Percentiles rank a stretch among this genome's conserved stretches.
Evolutionary conservation across 2,888 invertebrate genomes (phyloP).

Genomic region (Patella caerulea): DNA sequence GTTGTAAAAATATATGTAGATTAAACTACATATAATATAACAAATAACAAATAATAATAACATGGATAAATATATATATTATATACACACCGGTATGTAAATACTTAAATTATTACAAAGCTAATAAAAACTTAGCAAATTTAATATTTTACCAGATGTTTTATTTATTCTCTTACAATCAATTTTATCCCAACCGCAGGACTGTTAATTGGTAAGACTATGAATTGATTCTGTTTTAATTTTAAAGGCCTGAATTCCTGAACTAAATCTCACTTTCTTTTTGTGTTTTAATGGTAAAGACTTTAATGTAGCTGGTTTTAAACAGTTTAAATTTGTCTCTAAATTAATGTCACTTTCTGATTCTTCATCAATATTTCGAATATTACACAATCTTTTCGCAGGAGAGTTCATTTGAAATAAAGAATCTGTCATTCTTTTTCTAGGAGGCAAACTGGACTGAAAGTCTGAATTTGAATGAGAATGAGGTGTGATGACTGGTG

Average conservation of each 20-base stretch:
- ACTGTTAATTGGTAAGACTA: not conserved
- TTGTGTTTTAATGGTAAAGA: conserved; percentile 19
- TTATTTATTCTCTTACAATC: too few species aligned
- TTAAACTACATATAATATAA: too few species aligned
- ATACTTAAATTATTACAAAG: too few species aligned
- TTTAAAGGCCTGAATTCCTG: conserved; percentile 18
- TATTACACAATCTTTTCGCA: conserved; percentile 14
- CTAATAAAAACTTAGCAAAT: too few species aligned
- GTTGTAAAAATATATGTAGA: too few species aligned
- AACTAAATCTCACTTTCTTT: conserved; percentile 23
- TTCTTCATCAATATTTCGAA: conserved; percentile 26
- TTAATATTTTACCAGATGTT: too few species aligned
- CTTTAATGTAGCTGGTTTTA: conserved; percentile 15
- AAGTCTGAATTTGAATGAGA: conserved; percentile 11
- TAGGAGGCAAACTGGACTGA: conserved; percentile 14
- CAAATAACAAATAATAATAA: too few species aligned
- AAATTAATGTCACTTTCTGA: conserved; percentile 1
- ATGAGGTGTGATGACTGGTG: conserved; percentile 4
- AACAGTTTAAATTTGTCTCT: conserved; percentile 12
- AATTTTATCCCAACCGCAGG: too few species aligned
- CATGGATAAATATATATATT: too few species aligned
- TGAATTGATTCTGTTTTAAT: conserved; percentile 21
- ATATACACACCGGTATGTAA: too few species aligned
- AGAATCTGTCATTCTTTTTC: not conserved
- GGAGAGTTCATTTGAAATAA: not conserved